Percentiles rank a stretch among this genome's conserved stretches.
These are phyloP conservation scores for Ptychoptera contaminata DNA, from an alignment of 2,888 invertebrate species.

Conservation along the genomic window DNA sequence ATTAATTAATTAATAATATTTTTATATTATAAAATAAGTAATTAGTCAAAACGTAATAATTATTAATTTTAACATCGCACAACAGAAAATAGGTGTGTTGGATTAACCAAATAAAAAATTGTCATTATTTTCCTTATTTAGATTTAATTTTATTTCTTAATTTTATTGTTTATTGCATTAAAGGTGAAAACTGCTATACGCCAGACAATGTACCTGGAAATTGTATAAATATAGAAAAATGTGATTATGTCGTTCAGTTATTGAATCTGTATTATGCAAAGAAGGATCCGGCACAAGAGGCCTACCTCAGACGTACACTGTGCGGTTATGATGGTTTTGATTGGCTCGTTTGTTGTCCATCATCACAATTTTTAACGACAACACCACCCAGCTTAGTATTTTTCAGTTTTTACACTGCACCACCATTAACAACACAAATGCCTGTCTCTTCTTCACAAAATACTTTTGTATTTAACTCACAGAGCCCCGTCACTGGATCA, in stretches of 20 bases:
- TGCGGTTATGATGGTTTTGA: conserved; percentile 50
- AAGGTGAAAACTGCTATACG: conserved; percentile 33
- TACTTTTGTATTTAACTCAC: neutral
- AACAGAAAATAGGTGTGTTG: too few relatives aligned
- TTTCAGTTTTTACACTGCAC: neutral
- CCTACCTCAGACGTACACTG: conserved; percentile 41
- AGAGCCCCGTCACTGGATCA: neutral
- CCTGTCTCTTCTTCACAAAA: neutral
- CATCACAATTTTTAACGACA: neutral
- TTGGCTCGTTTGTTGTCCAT: conserved; percentile 36
- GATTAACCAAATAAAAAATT: too few relatives aligned
- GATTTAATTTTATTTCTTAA: too few relatives aligned
- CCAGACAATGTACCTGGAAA: conserved; percentile 33
- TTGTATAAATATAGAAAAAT: conserved; percentile 39
- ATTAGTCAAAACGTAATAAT: too few relatives aligned
- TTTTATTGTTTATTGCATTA: too few relatives aligned
- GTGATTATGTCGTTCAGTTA: conserved; percentile 32
- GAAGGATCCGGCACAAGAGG: conserved; percentile 26
- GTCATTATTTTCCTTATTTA: too few relatives aligned
- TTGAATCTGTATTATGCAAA: conserved; percentile 14
- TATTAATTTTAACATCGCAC: too few relatives aligned
- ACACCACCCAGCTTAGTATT: conserved; percentile 1
- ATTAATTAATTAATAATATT: too few relatives aligned
- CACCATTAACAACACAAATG: neutral
- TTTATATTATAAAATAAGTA: too few relatives aligned